A percentile compares a stretch with the other conserved stretches of the same genome.
Evolutionary conservation across 1,140 invertebrate species (phyloP).

Genomic region (Mamestra configurata): DNA sequence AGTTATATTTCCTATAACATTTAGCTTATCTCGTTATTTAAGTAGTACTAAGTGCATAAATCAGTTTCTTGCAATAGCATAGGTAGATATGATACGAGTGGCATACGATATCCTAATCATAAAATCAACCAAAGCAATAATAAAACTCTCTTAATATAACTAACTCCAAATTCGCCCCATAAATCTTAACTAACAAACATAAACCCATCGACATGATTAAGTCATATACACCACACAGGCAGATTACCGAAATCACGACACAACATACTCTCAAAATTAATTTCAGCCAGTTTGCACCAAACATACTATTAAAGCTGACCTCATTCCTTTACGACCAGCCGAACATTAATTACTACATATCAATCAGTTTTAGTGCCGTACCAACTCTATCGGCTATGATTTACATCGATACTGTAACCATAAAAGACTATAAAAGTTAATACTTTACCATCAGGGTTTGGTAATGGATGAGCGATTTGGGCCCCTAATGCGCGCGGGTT

Average conservation of each 20-base stretch:
- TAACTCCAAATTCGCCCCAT: not conserved
- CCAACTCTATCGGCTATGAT: constrained; percentile 8
- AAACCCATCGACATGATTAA: not conserved
- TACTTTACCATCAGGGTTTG: constrained; percentile 64
- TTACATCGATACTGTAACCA: constrained; percentile 53
- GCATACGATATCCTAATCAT: too few species aligned
- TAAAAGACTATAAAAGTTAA: constrained; percentile 70
- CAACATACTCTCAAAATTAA: constrained; percentile 3
- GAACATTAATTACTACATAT: constrained; percentile 38
- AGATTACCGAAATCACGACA: constrained; percentile 3
- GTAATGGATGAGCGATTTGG: constrained; percentile 73
- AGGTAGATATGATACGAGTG: too few species aligned
- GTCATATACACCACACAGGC: not conserved
- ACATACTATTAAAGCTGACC: constrained; percentile 23
- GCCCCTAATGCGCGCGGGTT: constrained; percentile 72
- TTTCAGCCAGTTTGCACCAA: constrained; percentile 18
- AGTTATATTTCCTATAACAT: too few species aligned
- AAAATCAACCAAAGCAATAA: too few species aligned
- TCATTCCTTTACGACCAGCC: constrained; percentile 16
- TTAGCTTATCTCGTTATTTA: too few species aligned
- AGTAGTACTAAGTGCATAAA: too few species aligned
- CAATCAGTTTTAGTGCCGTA: constrained; percentile 43
- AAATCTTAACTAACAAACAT: not conserved
- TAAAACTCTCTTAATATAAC: not conserved
- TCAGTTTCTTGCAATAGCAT: too few species aligned